Evolutionary conservation across 2,113 vertebrate species (phyloP), one percentile per base, ranked within the genome.

Genomic region (Carettochelys insculpta): DNA sequence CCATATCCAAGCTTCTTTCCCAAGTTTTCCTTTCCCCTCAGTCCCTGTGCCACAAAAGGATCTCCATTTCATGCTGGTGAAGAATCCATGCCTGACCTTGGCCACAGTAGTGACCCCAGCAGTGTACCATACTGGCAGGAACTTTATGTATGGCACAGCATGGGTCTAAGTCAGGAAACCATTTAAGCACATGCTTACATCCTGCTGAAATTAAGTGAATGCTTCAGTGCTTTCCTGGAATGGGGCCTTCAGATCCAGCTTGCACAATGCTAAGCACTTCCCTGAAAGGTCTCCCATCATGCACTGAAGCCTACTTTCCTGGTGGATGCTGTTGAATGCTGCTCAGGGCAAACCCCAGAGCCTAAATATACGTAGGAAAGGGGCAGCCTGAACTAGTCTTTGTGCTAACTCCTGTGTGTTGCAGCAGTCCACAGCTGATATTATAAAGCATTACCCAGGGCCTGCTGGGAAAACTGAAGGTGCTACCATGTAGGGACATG

Each of bases 1-100:
- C 1, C 12, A 5, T 79, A 3, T 89, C 87, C 16, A 50, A 4
- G 2, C 12, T 81, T 7, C 43, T 89, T 85, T 11, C 12, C 68
- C 7, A 56, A 85, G 29, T 45, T 82, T 88, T 90, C 4, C 16
- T 58, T 17, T n/a, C 24, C 25, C 43, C 73, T 76, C 14, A 58
- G 4, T 47, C 4, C 48, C 78, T 38, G 71, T 52, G 83, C 45
- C 2, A 79, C 12, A 54, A 1, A 52, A 25, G 11, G 29, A 31
- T 45, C 88, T 54, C 24, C 3, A 24, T 82, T 12, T 8, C 53
- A 65, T 82, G 34, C 82, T 22, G n/a, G 2, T 6, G 3, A 87
- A 41, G 6, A 71, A 11, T 0, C 0, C 34, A 7, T 80, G 61
- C 1, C 31, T 1, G 0, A 2, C 2, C 47, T 94, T 83, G 4